phyloP scores from a whole-genome alignment of 30 jellyfish, hydroid and myxozoan species.

The Aurelia sp. region DNA sequence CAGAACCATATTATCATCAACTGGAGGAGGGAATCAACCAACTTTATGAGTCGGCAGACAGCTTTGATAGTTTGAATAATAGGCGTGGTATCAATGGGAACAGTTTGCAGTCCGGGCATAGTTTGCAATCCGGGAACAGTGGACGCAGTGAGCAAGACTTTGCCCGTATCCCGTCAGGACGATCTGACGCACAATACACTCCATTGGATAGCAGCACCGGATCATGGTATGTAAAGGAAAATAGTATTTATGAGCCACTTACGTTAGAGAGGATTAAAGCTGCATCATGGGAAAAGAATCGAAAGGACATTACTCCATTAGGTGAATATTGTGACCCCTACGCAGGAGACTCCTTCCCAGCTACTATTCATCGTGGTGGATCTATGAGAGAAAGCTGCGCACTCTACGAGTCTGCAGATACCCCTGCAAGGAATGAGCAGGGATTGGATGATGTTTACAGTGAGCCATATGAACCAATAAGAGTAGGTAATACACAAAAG shows the following conservation, averaged over 20 bases:
- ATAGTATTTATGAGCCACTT: conserved; percentile 50
- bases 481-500: not conserved
- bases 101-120: too few relatives aligned
- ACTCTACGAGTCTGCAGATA: conserved; percentile 1
- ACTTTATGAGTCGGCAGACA: conserved; percentile 23
- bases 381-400: not conserved
- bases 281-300: not conserved
- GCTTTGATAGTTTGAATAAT: not conserved
- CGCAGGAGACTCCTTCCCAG: not conserved
- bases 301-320: not conserved
- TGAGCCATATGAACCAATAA: conserved; percentile 32
- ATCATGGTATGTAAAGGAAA: conserved; percentile 16
- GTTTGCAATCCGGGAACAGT: not conserved
- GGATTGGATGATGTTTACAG: conserved; percentile 3
- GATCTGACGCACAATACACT: conserved; percentile 55
- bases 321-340: conserved; percentile 60
- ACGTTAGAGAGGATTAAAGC: conserved; percentile 19
- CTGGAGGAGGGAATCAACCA: conserved; percentile 14
- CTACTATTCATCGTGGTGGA: not conserved
- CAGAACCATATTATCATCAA: conserved; percentile 50
- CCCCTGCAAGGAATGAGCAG: not conserved
- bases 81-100: not conserved
- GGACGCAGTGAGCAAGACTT: not conserved
- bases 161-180: conserved; percentile 41
- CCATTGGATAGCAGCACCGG: conserved; percentile 25